Conservation (phyloP, 2,888 invertebrate genomes). For the Herminia tarsipennalis region DNA sequence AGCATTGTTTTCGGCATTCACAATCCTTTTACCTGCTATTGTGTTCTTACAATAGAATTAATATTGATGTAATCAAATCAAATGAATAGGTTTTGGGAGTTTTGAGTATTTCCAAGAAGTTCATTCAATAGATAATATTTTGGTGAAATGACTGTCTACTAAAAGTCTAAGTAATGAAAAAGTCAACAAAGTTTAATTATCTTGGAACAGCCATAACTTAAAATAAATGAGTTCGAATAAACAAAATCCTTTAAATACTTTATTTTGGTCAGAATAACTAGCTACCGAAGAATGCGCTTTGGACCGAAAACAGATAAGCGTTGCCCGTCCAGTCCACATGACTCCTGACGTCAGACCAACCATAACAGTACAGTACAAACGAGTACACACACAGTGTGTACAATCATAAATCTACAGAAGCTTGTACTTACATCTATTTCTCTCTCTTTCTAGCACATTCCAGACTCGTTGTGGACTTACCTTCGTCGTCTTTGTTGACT, state of each 20-base stretch:
- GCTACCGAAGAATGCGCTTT: constrained; percentile 60
- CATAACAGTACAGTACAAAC: constrained; percentile 6
- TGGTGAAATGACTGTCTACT: no score
- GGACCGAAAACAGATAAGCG: constrained; percentile 70
- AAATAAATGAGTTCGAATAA: no score
- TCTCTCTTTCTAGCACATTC: background rate
- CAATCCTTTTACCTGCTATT: constrained; percentile 1
- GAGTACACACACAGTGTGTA: constrained; percentile 1
- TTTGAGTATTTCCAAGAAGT: no score
- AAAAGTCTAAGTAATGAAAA: no score
- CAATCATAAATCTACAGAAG: constrained; percentile 1
- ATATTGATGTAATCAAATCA: background rate
- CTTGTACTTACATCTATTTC: background rate
- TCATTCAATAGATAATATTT: no score
- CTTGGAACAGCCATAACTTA: no score
- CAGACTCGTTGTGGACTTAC: background rate
- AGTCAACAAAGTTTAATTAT: no score
- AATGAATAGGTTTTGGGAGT: background rate
- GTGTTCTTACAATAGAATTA: background rate
- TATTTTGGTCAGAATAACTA: no score
- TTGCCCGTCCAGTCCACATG: constrained; percentile 47
- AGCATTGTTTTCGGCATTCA: constrained; percentile 20
- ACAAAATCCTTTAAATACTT: no score
- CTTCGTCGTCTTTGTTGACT: background rate
- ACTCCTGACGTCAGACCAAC: constrained; percentile 59